Evolutionary conservation across 2,888 invertebrate genomes (phyloP).

Genomic region (Pandemis heparana): DNA sequence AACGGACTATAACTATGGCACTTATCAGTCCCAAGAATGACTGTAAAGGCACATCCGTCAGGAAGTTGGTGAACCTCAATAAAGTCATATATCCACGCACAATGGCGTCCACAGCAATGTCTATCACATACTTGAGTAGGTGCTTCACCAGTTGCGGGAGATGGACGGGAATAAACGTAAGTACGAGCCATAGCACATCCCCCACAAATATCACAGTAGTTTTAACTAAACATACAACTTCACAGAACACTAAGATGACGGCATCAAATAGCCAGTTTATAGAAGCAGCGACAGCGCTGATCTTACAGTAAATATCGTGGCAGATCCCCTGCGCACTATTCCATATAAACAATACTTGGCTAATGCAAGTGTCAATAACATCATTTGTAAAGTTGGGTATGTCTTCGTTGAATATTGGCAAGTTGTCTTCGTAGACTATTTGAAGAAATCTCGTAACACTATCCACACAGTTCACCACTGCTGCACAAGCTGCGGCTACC

Average conservation of each 20-base stretch:
- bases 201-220: slow-evolving; percentile 68
- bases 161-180: slow-evolving; percentile 76
- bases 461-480: slow-evolving; percentile 54
- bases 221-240: slow-evolving; percentile 64
- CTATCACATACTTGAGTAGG: slow-evolving; percentile 55
- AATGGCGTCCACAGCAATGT: slow-evolving; percentile 51
- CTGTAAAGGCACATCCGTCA: slow-evolving; percentile 80
- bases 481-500: slow-evolving; percentile 56
- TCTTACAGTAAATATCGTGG: slow-evolving; percentile 52
- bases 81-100: slow-evolving; percentile 69
- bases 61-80: slow-evolving; percentile 73
- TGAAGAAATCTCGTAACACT: slow-evolving; percentile 65
- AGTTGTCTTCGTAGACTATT: slow-evolving; percentile 79
- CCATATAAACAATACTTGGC: slow-evolving; percentile 53
- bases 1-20: slow-evolving; percentile 69
- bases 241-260: slow-evolving; percentile 57
- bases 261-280: slow-evolving; percentile 56
- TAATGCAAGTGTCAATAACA: slow-evolving; percentile 48
- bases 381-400: slow-evolving; percentile 64
- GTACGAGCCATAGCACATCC: slow-evolving; percentile 71
- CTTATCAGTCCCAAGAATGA: slow-evolving; percentile 75
- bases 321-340: slow-evolving; percentile 54
- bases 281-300: slow-evolving; percentile 51
- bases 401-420: slow-evolving; percentile 71
- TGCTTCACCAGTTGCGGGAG: slow-evolving; percentile 66